Base-by-base conservation (phyloP, 2,113 vertebrate species). In the Barnardius zonarius region DNA sequence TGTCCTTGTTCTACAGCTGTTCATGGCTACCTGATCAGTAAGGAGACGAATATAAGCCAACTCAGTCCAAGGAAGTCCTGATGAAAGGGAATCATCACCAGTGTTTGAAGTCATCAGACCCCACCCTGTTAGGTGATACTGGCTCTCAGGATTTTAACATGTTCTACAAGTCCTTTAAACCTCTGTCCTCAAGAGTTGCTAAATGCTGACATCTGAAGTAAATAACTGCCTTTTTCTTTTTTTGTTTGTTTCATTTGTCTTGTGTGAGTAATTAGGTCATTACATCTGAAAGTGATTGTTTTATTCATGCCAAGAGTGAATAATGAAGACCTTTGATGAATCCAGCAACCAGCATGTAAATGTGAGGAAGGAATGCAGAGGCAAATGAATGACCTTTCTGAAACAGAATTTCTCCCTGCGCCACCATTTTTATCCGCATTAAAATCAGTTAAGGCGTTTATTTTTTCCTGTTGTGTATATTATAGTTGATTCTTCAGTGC, bases 241-340 rank as follows among this genome's bases (percentile, higher is more conserved):
- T 57, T 13, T 41, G 37, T 22, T 10, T 15, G 17, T 55, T n/a
- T 9, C 51, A 27, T 89, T 86, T 74, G 46, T 89, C 74, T 96
- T 89, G 52, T 91, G 76, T 78, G 64, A 93, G 84, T 93, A 92
- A 91, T 92, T 95, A 88, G 94, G 83, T 91, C 83, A 76, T 96
- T 98, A 92, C 91, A 87, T 88, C 75, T 90, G 93, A 95, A 78
- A 80, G 86, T 73, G 57, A 93, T 95, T 88, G 84, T 89, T 95
- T 80, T 91, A 66, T 94, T 78, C 8, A 3, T 77, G 94, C 97
- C 95, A 62, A 90, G 85, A 88, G 64, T 6, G 85, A 98, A 98
- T 97, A 98, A 98, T 97, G 88, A 96, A 93, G 93, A 97, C 83
- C 97, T 98, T 98, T 98, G 97, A 98, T 74, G 72, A 93, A 90